Base-by-base conservation (phyloP, 2,888 invertebrate species). In the Pollenia griseotomentosa region DNA sequence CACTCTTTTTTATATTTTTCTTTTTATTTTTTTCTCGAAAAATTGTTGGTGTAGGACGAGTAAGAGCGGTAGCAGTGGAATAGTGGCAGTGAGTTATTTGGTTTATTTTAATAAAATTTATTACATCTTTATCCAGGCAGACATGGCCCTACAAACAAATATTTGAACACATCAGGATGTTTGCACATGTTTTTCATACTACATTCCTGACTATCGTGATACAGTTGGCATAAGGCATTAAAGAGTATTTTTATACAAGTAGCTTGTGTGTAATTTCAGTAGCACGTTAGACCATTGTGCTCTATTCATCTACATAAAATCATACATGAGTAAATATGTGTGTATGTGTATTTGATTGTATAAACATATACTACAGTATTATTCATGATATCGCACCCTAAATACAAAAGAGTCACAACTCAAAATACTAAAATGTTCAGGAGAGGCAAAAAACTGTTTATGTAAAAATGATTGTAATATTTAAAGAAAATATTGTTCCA, bases 91-190 rank as follows among this genome's bases (percentile, higher is more conserved):
- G 12, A 11, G 16, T 33, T 65, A 40, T 71, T 73, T 75, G 19
- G 16, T 75, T 77, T 82, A 40, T 78, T 78, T 81, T 14, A 71
- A 85, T 81, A 74, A 80, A 86, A 83, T 83, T 86, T 83, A 83
- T 79, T 70, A 57, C 65, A 83, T 68, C 61, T 57, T 78, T 68
- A 78, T 46, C 66, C 40, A 65, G 33, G 71, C 59, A 71, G 42
- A 77, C 63, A 51, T 42, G n/a, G 19, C 14, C 14, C 57, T 63
- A 44, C 7, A 61, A 44, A 10, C n/a, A 14, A 33, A 9, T 44
- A 14, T 57, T 33, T 51, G 33, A 51, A 19, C 48, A 70, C 6
- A 16, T 70, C 53, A 14, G 14, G 11, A 46, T 8, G 57, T 12
- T 16, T 40, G 40, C 8, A 12, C 53, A 55, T 46, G n/a, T 8